Base-by-base conservation (phyloP, 1,140 invertebrate species). In the Heliothis subflexa region DNA sequence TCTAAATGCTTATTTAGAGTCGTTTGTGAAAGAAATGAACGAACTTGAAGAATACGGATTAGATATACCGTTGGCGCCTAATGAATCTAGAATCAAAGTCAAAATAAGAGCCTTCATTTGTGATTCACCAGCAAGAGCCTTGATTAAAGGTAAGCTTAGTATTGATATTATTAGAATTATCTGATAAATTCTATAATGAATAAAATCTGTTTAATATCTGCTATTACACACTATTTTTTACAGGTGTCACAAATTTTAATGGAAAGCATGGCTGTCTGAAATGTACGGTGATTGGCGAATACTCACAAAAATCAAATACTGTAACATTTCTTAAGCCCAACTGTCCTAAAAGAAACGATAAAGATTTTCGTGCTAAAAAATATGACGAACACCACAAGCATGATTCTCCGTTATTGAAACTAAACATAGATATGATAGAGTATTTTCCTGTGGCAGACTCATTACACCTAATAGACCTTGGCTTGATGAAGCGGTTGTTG, bases 281-380 rank as follows among this genome's bases (percentile, higher is more conserved):
- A 45, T 62, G 61, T 14, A 62, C 61, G 0, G 61, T 62, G n/a
- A 10, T 45, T n/a, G 61, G 61, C 0, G 61, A 62, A 1, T 62
- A 62, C 7, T 62, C 61, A 10, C 33, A 62, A 2, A 0, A 16
- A 45, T 62, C 28, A n/a, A n/a, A 62, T 11, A 62, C 61, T 0
- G 61, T 62, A 5, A 45, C 7, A 7, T 62, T 62, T 45, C 61
- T 33, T 1, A 40, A 45, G 12, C 0, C 45, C 0, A 5, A 18
- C 16, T 62, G 61, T 10, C 61, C 61, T 16, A 62, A 62, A 62
- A 40, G 61, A 40, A 62, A 62, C 1, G 40, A 62, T 10, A 14
- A 16, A 1, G 28, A 62, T 12, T 62, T 62, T 45, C 33, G 61
- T 3, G 3, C 28, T 0, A 62, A 45, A 40, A 62, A 45, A 9